A percentile compares a stretch with the other conserved stretches of the same genome.
phyloP scores from a whole-genome alignment of 2,797 vertebrate genomes.

The Tenualosa ilisha region DNA sequence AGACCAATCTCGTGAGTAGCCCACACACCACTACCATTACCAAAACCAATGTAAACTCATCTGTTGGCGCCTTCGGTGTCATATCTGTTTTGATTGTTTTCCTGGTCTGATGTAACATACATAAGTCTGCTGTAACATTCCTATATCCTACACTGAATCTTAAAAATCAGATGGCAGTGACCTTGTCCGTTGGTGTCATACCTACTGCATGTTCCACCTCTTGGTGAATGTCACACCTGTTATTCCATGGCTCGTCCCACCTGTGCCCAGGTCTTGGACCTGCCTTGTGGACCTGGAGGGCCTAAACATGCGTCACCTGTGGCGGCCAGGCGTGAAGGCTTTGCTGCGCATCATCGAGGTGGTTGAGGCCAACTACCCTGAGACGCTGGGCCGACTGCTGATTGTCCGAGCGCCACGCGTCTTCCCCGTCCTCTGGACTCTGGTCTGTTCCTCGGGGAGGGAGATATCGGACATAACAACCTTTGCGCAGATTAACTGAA shows the following conservation, averaged over 20 bases:
- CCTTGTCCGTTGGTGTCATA: too few species aligned
- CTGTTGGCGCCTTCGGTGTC: too few species aligned
- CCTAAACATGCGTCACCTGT: constrained; percentile 86
- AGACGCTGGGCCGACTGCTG: constrained; percentile 85
- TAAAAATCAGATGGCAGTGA: too few species aligned
- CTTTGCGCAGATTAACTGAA: too few species aligned
- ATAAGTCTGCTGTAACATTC: too few species aligned
- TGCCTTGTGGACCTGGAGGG: constrained; percentile 87
- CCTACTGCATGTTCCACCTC: too few species aligned
- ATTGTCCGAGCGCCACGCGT: constrained; percentile 85
- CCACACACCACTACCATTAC: background rate
- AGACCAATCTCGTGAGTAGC: constrained; percentile 83
- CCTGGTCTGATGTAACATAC: too few species aligned
- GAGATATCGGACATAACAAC: background rate
- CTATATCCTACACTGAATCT: too few species aligned
- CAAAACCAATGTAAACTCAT: too few species aligned
- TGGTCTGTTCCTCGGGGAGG: constrained; percentile 69
- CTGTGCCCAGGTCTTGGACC: constrained; percentile 78
- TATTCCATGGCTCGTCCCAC: background rate
- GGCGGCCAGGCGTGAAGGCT: constrained; percentile 86
- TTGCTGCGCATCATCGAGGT: constrained; percentile 87
- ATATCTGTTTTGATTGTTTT: too few species aligned
- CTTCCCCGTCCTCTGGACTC: constrained; percentile 88
- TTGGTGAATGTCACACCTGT: background rate
- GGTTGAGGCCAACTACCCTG: constrained; percentile 88